Evolutionary conservation across 2,888 invertebrate genomes (phyloP), one percentile per base, ranked within the genome.

Genomic region (Meteorus cinctellus): DNA sequence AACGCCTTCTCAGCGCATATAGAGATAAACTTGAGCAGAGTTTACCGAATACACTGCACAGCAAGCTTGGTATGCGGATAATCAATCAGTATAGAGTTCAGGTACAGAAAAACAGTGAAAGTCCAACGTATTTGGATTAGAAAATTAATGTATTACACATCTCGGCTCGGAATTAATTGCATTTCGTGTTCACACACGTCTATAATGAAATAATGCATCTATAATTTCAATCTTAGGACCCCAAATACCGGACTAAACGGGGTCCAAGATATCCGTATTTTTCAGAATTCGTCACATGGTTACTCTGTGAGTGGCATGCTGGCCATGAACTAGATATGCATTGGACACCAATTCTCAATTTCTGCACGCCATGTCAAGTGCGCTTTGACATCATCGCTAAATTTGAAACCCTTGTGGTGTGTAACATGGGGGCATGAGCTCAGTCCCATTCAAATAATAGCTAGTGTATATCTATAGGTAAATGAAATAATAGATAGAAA

Each of bases 361-460:
- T 96, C 88, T 96, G 96, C 87, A 96, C 96, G 45, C 96, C 96
- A 0, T 96, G 96, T 90, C 93, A 95, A 90, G 95, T 96, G 83
- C 92, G 94, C 86, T 95, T 96, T 85, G 94, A 95, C 87, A 92
- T 96, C 71, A 94, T 96, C 82, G 92, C 95, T 75, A 96, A 96
- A 90, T 96, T 95, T 83, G 96, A 96, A 89, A 96, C 96, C 16
- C 90, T 96, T 69, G 94, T 95, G 84, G 95, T 94, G 88, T 88
- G 87, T 84, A 36, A 12, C 19, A 48, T 12, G 6, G 16, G 19
- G 6, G 29, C 14, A 27, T 2, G 31, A 6, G 12, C 5, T 60
- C 34, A 34, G 5, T 34, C 59, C n/a, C 19, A 55, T 36, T 51
- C 10, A 16, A 14, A 34, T 24, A 63, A 19, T 10, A 36, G 29